phyloP scores from a whole-genome alignment of 2,888 invertebrate species.

The Orgyia antiqua region DNA sequence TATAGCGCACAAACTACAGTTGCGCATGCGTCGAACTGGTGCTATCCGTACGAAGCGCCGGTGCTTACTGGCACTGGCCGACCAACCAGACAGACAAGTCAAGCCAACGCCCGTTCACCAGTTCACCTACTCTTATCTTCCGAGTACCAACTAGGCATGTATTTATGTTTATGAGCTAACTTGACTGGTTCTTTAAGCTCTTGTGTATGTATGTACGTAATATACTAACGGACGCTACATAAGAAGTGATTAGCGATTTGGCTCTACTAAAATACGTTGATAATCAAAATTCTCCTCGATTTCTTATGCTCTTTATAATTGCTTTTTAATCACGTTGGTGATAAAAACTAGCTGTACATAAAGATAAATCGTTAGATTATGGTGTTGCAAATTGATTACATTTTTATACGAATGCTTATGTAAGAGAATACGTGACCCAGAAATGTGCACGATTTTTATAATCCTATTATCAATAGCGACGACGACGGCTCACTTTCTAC shows the following conservation, averaged over 20 bases:
- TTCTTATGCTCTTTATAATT: conserved; percentile 13
- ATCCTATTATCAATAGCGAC: no score
- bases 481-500: no score
- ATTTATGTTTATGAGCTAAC: conserved; percentile 45
- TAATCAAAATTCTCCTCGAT: no score
- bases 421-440: no score
- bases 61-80: conserved; percentile 49
- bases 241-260: no score
- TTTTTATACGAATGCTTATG: no score
- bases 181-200: conserved; percentile 49
- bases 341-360: conserved; percentile 26
- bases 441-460: no score
- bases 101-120: conserved; percentile 70
- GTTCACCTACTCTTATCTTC: conserved; percentile 70
- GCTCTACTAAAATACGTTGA: no score
- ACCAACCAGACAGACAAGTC: conserved; percentile 41
- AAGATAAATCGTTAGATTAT: conserved; percentile 27
- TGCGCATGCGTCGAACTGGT: conserved; percentile 57
- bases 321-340: conserved; percentile 21
- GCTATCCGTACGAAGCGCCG: conserved; percentile 52
- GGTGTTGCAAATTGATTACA: conserved; percentile 8
- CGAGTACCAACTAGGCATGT: conserved; percentile 44
- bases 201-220: conserved; percentile 32
- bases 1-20: conserved; percentile 13
- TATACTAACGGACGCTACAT: conserved; percentile 22